These are phyloP conservation scores for Leptoteleia sp. DNA, from an alignment of 1,140 invertebrate genomes.

Conservation along the genomic window DNA sequence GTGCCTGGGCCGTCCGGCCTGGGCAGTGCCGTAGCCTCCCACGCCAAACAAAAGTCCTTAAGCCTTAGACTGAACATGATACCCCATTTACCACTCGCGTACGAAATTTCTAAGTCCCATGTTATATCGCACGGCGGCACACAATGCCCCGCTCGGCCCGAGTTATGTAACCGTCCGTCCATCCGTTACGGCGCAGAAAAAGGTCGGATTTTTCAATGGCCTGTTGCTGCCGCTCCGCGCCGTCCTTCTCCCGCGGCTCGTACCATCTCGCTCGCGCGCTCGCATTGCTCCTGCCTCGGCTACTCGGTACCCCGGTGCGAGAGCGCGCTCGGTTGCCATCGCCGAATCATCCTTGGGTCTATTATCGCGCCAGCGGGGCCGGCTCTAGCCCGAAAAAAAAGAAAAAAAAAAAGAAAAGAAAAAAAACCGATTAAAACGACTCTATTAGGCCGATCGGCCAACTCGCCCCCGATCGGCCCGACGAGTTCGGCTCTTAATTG, in stretches of 20 bases:
- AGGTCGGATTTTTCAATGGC: slow-evolving; percentile 64
- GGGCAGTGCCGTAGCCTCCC: slow-evolving; percentile 75
- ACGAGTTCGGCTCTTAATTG: no score
- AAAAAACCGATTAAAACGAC: slow-evolving; percentile 38
- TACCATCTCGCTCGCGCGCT: not conserved
- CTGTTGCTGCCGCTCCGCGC: slow-evolving; percentile 35
- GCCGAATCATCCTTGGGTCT: slow-evolving; percentile 56
- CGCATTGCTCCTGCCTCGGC: no score
- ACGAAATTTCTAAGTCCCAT: slow-evolving; percentile 79
- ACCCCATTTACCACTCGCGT: slow-evolving; percentile 79
- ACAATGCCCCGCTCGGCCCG: slow-evolving; percentile 67
- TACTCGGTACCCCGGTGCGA: slow-evolving; percentile 50
- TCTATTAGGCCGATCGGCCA: slow-evolving; percentile 41
- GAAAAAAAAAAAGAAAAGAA: no score
- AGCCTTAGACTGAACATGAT: slow-evolving; percentile 81
- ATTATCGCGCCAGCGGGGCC: slow-evolving; percentile 17
- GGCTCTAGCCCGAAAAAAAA: not conserved
- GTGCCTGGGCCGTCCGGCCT: slow-evolving; percentile 68
- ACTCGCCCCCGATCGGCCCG: no score
- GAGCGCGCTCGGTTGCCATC: slow-evolving; percentile 51
- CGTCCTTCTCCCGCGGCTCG: not conserved
- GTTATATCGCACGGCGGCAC: slow-evolving; percentile 66
- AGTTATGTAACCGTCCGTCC: slow-evolving; percentile 75
- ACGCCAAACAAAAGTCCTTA: slow-evolving; percentile 81
- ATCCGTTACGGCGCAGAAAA: slow-evolving; percentile 66